Base-by-base conservation (phyloP, 2,888 invertebrate species). In the Graphium colonna region DNA sequence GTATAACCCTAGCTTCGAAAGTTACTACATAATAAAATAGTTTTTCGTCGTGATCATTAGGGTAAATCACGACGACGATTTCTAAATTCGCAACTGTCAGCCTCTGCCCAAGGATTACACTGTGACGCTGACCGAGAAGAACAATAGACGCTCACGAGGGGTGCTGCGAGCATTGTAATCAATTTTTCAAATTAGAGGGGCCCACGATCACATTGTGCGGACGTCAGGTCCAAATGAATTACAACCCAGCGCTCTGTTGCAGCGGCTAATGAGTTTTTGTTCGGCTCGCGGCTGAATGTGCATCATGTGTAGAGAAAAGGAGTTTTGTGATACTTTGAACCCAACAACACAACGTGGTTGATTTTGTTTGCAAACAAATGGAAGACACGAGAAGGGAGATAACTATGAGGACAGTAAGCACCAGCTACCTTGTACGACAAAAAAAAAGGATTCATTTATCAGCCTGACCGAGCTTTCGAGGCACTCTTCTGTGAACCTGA, bases 171-270 rank as follows among this genome's bases (percentile, higher is more conserved):
- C 50, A 46, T 60, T 60, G 68, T 67, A 78, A 81, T 79, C 72
- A 72, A 73, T 62, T 69, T 76, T 75, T 62, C 36, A 71, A 79
- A 79, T 79, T 76, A 75, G 63, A 75, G 69, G n/a, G 67, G 69
- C 63, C 63, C 66, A 70, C 73, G 68, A 68, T 67, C 56, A 57
- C 54, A 73, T 74, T 75, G 75, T 72, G 62, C 56, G 58, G 50
- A 54, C 60, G 63, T 57, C 60, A 65, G 18, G 68, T 65, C 65
- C 58, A 61, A 69, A 65, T 67, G 64, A 69, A 71, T 68, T 69
- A 67, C 68, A 69, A 62, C 69, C 73, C 61, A 21, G 17, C 49
- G 18, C 45, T 50, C 39, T 54, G 50, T 36, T 45, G 12, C 50
- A 10, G 33, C 40, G 17, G 45, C 45, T 50, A 50, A 50, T 54